Evolutionary conservation across 1,140 invertebrate genomes (phyloP), one percentile per base, ranked within the genome.

Genomic region (Phenacoccus solenopsis): DNA sequence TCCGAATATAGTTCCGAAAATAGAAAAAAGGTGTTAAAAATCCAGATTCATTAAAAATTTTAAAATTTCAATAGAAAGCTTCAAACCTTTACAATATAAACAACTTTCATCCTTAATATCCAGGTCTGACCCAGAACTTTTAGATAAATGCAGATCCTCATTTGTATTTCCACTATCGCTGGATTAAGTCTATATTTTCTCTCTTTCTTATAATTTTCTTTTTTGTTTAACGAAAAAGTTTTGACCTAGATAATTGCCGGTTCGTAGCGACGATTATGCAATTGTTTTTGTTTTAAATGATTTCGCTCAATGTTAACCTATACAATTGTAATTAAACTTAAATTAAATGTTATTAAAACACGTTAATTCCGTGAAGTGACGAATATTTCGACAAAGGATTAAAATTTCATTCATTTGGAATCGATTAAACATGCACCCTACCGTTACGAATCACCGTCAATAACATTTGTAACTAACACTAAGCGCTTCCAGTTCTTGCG

Each of bases 361-460:
- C 38, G 3, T 49, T n/a, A 49, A 49, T 49, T 49, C 38, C 38
- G 38, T 49, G 38, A 49, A 49, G 38, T 9, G 20, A 2, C 3
- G 38, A 16, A 49, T 16, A 49, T 16, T 49, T 16, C 2, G 16
- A 5, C 5, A 32, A 9, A 49, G 38, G 16, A 49, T 49, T 49
- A 49, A 49, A 49, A 16, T 49, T 49, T n/a, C 13, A 2, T 49
- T n/a, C 13, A 49, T 49, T 49, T 25, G 9, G 10, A 64, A 64
- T 64, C 59, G 59, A 64, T 64, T 64, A 64, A 64, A 64, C 59
- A 64, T 22, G 59, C 3, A 64, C 59, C 22, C 59, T 22, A 64
- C 59, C 59, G 59, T 64, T 20, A 20, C 59, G 22, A 64, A 64
- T 64, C 25, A 64, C 12, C 20, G 4, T 64, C 59, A 64, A 64